These are phyloP conservation scores for Haemorhous mexicanus DNA, from an alignment of 2,113 vertebrate species.

Conservation along the genomic window DNA sequence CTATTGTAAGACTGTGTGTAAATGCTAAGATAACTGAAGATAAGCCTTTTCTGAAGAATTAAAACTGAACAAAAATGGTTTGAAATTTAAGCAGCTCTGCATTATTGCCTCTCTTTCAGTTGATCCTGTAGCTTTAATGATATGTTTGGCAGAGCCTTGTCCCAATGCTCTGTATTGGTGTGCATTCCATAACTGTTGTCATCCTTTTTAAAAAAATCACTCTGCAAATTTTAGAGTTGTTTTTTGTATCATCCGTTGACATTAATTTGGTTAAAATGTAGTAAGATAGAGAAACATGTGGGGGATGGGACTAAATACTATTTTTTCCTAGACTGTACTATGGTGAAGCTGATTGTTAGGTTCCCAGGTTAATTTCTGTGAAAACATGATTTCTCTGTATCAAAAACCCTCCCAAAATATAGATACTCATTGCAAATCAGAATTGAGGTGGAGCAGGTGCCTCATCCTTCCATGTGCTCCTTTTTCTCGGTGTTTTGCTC, in stretches of 20 bases:
- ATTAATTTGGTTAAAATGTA: neutral
- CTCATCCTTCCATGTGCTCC: neutral
- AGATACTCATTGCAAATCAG: neutral
- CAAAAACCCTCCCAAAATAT: rapidly evolving
- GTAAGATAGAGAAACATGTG: neutral
- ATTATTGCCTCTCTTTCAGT: neutral
- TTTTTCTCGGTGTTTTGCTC: neutral
- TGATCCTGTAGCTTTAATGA: neutral
- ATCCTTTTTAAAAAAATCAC: neutral
- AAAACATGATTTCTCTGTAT: neutral
- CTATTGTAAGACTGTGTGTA: neutral
- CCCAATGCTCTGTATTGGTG: neutral
- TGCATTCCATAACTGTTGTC: neutral
- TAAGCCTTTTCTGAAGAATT: neutral
- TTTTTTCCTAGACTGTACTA: neutral
- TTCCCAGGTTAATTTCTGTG: neutral
- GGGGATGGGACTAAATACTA: neutral
- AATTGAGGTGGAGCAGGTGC: neutral
- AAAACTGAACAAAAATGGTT: neutral
- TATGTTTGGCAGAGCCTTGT: neutral
- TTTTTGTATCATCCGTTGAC: neutral
- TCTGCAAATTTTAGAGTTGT: neutral
- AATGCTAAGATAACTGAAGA: neutral
- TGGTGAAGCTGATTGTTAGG: neutral
- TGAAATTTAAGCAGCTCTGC: neutral